phyloP scores from a whole-genome alignment of 2,888 invertebrate species.

The Camponotus fellah region DNA sequence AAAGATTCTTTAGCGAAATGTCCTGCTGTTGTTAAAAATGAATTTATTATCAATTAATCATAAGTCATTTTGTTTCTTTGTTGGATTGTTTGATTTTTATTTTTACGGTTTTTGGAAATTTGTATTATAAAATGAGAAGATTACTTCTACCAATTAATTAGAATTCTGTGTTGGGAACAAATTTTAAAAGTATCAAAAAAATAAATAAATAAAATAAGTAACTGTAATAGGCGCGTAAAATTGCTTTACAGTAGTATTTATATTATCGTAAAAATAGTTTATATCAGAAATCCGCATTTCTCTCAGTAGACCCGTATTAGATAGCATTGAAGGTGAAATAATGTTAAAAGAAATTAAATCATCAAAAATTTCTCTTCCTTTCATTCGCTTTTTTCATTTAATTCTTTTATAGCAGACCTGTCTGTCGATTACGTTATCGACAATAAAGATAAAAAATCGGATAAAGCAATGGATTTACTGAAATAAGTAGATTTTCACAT shows the following conservation, averaged over 20 bases:
- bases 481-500: not conserved
- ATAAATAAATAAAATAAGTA: not conserved
- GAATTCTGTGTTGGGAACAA: not conserved
- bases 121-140: slow-evolving; percentile 3
- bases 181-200: not conserved
- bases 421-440: not conserved
- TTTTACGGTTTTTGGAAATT: not conserved
- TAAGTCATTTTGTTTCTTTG: not conserved
- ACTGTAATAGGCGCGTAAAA: not conserved
- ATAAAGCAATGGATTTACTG: not conserved
- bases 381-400: not conserved
- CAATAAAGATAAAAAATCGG: not conserved
- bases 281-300: not conserved
- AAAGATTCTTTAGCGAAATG: not conserved
- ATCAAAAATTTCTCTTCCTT: not conserved
- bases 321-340: not conserved
- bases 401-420: not conserved
- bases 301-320: not conserved
- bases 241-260: not conserved
- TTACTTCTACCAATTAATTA: not conserved
- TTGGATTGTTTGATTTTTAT: not conserved
- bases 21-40: not conserved
- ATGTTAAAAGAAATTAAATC: not conserved
- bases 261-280: not conserved
- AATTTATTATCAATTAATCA: not conserved